These are phyloP conservation scores for Melanogrammus aeglefinus DNA, from an alignment of 2,797 vertebrate species.

Conservation along the genomic window DNA sequence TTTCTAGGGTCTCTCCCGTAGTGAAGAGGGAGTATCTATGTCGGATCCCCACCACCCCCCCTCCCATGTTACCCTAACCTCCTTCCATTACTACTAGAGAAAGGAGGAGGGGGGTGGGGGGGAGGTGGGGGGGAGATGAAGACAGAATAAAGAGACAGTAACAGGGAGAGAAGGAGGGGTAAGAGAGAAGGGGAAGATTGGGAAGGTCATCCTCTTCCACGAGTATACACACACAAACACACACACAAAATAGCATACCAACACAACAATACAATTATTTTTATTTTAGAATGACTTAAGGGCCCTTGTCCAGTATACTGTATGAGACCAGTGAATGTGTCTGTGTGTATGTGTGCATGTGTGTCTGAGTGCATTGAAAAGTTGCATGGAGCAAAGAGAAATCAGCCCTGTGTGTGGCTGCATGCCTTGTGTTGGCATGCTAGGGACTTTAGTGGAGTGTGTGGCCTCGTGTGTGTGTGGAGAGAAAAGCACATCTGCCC, in stretches of 20 bases:
- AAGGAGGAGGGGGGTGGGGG: not conserved
- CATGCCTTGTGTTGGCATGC: not conserved
- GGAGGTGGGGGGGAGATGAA: not conserved
- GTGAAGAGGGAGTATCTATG: slow-evolving; percentile 8
- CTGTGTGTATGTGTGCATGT: too few relatives aligned
- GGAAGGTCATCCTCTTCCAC: not conserved
- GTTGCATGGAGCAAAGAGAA: not conserved
- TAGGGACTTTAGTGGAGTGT: not conserved
- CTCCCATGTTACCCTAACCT: not conserved
- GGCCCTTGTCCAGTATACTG: not conserved
- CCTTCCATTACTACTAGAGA: not conserved
- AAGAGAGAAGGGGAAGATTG: slow-evolving; percentile 1
- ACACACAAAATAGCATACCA: not conserved
- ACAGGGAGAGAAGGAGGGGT: not conserved
- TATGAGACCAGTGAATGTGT: not conserved
- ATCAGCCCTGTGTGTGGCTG: not conserved
- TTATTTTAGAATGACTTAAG: not conserved
- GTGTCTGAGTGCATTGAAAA: not conserved
- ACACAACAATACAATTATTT: not conserved
- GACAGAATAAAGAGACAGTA: not conserved
- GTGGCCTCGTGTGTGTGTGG: not conserved
- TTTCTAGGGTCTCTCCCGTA: slow-evolving; percentile 8
- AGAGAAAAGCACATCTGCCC: not conserved
- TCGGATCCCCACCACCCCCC: not conserved
- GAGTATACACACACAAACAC: not conserved